phyloP scores from a whole-genome alignment of 1,140 invertebrate genomes.

The Campodea augens region DNA sequence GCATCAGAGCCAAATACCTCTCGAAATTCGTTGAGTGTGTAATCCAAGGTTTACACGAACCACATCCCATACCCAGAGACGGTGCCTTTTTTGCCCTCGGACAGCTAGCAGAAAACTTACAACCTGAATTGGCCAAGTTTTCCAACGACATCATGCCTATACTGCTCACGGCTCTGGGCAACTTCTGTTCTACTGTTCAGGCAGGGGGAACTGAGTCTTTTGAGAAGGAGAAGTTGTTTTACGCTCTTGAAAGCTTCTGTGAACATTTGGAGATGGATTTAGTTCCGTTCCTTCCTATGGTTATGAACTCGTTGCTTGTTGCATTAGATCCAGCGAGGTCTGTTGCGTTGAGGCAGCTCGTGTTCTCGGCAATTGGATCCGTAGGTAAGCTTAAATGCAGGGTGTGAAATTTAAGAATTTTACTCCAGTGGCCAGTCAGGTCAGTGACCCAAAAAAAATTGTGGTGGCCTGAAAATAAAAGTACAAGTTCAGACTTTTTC shows the following conservation, averaged over 20 bases:
- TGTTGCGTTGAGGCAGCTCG: constrained; percentile 38
- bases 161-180: constrained; percentile 44
- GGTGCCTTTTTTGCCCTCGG: constrained; percentile 60
- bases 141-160: constrained; percentile 49
- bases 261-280: constrained; percentile 53
- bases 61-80: constrained; percentile 39
- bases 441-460: too few relatives aligned
- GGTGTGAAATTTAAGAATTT: too few relatives aligned
- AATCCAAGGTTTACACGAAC: constrained; percentile 44
- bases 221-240: too few relatives aligned
- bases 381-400: constrained; percentile 24
- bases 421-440: too few relatives aligned
- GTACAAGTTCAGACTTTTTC: too few relatives aligned
- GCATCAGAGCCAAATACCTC: constrained; percentile 48
- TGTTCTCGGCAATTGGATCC: constrained; percentile 45
- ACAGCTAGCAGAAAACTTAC: constrained; percentile 58
- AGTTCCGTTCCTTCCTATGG: constrained; percentile 43
- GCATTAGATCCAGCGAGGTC: constrained; percentile 34
- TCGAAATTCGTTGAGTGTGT: constrained; percentile 45
- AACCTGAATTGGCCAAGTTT: constrained; percentile 47
- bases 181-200: constrained; percentile 25
- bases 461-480: too few relatives aligned
- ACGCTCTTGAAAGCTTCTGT: constrained; percentile 59
- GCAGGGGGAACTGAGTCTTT: constrained; percentile 22
- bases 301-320: constrained; percentile 48